Percentiles rank a stretch among this genome's conserved stretches.
Conservation (phyloP, 2,797 vertebrate species). For the Chrysocyon brachyurus region DNA sequence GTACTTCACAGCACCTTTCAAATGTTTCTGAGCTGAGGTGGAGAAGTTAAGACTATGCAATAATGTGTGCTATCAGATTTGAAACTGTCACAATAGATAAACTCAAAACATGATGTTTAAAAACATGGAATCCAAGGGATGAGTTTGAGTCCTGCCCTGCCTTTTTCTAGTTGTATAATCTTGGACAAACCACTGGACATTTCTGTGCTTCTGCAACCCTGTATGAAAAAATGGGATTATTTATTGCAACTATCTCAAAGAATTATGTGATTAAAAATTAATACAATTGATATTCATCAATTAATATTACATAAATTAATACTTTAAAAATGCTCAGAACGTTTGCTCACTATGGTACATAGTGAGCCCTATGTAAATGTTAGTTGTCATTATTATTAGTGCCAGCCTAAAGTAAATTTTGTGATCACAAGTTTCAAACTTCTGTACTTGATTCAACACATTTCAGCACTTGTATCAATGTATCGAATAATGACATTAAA, state of each 20-base stretch:
- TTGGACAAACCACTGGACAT: slow-evolving; percentile 13
- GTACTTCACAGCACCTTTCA: slow-evolving; percentile 27
- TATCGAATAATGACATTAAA: slow-evolving; percentile 50
- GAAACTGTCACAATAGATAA: not conserved
- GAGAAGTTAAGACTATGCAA: not conserved
- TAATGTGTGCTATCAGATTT: not conserved
- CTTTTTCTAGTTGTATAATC: slow-evolving; percentile 3
- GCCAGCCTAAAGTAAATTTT: not conserved
- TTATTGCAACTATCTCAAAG: not conserved
- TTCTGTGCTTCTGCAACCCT: not conserved
- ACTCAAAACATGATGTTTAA: not conserved
- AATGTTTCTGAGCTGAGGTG: slow-evolving; percentile 29
- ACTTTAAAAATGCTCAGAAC: slow-evolving; percentile 6
- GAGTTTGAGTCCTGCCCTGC: not conserved
- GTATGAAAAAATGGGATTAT: not conserved
- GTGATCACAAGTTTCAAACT: not conserved
- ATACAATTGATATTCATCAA: not conserved
- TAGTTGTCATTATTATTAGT: slow-evolving; percentile 26
- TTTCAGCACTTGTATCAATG: not conserved
- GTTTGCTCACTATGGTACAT: not conserved
- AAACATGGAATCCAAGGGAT: not conserved
- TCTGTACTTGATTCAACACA: slow-evolving; percentile 14
- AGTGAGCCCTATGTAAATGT: not conserved
- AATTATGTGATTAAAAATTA: slow-evolving; percentile 12
- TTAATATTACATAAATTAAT: slow-evolving; percentile 1